Conservation (phyloP, 2,113 vertebrate genomes). For the Malurus melanocephalus region DNA sequence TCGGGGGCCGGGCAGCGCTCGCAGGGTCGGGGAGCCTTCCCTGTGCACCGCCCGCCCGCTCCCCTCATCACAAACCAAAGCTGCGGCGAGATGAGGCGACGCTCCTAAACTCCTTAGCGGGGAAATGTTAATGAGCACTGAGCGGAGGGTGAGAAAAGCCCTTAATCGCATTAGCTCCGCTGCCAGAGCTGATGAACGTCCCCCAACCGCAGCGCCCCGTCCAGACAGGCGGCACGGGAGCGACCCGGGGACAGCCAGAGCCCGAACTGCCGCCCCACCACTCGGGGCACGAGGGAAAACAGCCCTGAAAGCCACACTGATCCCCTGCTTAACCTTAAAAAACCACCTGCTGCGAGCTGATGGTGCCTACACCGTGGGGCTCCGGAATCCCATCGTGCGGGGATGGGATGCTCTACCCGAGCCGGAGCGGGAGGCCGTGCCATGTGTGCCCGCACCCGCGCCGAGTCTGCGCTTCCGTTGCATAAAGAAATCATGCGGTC, state of each 20-base stretch:
- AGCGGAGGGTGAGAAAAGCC: not conserved
- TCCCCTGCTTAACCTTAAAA: not conserved
- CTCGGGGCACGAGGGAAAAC: accelerated
- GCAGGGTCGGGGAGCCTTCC: accelerated
- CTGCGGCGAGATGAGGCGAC: not conserved
- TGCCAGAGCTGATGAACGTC: not conserved
- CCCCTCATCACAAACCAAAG: not conserved
- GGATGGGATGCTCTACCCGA: not conserved
- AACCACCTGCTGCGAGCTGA: not conserved
- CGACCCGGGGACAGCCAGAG: accelerated
- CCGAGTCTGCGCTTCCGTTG: not conserved
- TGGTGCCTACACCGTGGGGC: accelerated
- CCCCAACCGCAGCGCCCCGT: not conserved
- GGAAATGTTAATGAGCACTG: not conserved
- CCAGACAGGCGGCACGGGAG: accelerated
- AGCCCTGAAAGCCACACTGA: not conserved
- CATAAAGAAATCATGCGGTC: not conserved
- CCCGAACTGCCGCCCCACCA: accelerated
- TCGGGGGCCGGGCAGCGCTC: accelerated
- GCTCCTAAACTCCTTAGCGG: not conserved
- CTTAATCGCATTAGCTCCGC: not conserved
- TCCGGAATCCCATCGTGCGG: accelerated
- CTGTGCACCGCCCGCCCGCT: accelerated
- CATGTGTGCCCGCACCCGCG: accelerated
- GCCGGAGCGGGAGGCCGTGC: not conserved